These are phyloP conservation scores for Apis florea DNA, from an alignment of 1,140 invertebrate genomes.

Conservation along the genomic window DNA sequence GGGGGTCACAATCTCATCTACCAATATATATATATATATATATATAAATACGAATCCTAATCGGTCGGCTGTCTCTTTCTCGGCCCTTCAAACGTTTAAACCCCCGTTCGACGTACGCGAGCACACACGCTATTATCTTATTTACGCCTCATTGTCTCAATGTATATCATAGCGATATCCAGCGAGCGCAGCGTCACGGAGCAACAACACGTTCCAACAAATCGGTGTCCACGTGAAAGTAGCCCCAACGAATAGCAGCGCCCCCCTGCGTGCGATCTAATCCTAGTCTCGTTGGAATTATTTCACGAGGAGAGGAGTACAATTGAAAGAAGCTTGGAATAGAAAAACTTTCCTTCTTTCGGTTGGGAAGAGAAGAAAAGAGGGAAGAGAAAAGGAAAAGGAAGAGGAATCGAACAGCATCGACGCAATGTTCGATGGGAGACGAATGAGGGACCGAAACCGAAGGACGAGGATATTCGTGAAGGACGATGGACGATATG, in stretches of 20 bases:
- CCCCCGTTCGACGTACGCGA: conserved; percentile 68
- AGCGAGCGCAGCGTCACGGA: conserved; percentile 61
- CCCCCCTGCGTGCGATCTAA: no score
- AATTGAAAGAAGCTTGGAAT: background rate
- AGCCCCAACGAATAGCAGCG: background rate
- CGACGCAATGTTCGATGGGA: no score
- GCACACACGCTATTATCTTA: conserved; percentile 78
- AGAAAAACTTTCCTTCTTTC: no score
- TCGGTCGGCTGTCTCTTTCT: conserved; percentile 59
- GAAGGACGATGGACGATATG: conserved; percentile 51
- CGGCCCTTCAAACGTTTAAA: conserved; percentile 70
- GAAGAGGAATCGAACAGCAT: no score
- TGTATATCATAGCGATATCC: conserved; percentile 78
- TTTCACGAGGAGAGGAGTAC: no score
- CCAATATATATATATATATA: no score
- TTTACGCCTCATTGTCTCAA: conserved; percentile 80
- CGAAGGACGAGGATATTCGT: conserved; percentile 19
- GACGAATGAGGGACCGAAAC: conserved; percentile 13
- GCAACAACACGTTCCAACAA: conserved; percentile 59
- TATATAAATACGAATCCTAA: conserved; percentile 62
- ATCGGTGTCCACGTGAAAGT: conserved; percentile 49
- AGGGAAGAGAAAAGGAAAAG: no score
- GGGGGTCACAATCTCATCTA: conserved; percentile 78
- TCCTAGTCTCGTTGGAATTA: no score
- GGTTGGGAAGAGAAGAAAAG: no score